A percentile compares a stretch with the other conserved stretches of the same genome.
These are phyloP conservation scores for Pseudotriccus pelzelni DNA, from an alignment of 2,797 vertebrate species.

Conservation along the genomic window DNA sequence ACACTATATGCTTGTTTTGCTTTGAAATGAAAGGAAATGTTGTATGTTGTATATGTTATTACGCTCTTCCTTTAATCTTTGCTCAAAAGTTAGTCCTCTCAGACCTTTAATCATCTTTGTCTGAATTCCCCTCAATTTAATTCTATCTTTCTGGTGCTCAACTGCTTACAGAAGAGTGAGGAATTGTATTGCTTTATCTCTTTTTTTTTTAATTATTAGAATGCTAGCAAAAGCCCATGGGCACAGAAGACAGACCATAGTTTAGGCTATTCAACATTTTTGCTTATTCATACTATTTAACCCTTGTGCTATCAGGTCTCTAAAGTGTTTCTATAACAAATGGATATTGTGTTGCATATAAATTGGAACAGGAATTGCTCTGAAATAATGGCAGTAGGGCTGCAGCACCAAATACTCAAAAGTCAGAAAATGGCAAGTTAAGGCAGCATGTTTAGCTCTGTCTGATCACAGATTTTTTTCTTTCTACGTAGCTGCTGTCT, in stretches of 20 bases:
- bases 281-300: constrained; percentile 18
- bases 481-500: neutral
- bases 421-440: neutral
- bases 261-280: neutral
- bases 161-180: constrained; percentile 40
- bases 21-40: constrained; percentile 19
- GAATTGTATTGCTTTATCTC: constrained; percentile 28
- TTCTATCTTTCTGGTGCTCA: constrained; percentile 18
- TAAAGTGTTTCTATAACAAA: neutral
- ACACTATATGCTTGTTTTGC: neutral
- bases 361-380: neutral
- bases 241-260: neutral
- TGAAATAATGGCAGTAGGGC: neutral
- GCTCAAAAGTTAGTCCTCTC: constrained; percentile 16
- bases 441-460: neutral
- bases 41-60: constrained; percentile 8
- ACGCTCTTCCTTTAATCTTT: constrained; percentile 61
- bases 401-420: neutral
- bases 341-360: neutral
- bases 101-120: constrained; percentile 63
- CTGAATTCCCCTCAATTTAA: constrained; percentile 36
- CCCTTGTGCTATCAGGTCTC: neutral
- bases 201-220: constrained; percentile 28
- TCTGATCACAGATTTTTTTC: neutral
- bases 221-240: neutral